Evolutionary conservation across 2,888 invertebrate genomes (phyloP), one percentile per base, ranked within the genome.

Genomic region (Linhomoeus sp.): DNA sequence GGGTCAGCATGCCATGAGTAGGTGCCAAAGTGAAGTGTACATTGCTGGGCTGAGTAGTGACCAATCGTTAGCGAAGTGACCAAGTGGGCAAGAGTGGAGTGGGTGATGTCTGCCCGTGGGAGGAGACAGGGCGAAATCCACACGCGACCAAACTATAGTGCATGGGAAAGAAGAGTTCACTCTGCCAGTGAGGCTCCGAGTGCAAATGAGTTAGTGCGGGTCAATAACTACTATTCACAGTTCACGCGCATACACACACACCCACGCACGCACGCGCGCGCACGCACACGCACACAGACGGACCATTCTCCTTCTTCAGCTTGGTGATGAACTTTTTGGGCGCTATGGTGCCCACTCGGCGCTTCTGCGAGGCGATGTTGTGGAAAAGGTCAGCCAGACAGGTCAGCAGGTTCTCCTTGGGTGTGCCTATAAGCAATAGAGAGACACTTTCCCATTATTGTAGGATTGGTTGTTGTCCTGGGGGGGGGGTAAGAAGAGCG

Each of bases 291-390:
- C 15, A 17, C 36, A 40, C 33, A n/a, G 14, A 29, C 58, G 60
- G 60, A 83, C 86, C 87, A 75, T 97, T 97, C 73, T 97, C 94
- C 72, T 94, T 94, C 61, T 92, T 78, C 65, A 97, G 72, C 61
- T 92, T 78, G 55, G 92, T 87, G 64, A 99, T 94, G 71, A 99
- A 99, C 68, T 99, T 90, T 72, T 99, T 99, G 56, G 97, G 97
- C 45, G 97, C 94, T 66, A 99, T 88, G 24, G 92, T 92, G 49
- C 97, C 97, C 49, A 94, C 72, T 76, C 92, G 88, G 68, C 92
- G 92, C 75, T 99, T 99, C 67, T 99, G 97, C n/a, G 92, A 94
- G 38, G 92, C 92, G 66, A 99, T 99, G 68, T 83, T 90, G 73
- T 94, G 86, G 72, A 97, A 99, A 52, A 99, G 73, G 73, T 99